These are phyloP conservation scores for Tachystola acroxantha DNA, from an alignment of 2,888 invertebrate genomes.

Conservation along the genomic window DNA sequence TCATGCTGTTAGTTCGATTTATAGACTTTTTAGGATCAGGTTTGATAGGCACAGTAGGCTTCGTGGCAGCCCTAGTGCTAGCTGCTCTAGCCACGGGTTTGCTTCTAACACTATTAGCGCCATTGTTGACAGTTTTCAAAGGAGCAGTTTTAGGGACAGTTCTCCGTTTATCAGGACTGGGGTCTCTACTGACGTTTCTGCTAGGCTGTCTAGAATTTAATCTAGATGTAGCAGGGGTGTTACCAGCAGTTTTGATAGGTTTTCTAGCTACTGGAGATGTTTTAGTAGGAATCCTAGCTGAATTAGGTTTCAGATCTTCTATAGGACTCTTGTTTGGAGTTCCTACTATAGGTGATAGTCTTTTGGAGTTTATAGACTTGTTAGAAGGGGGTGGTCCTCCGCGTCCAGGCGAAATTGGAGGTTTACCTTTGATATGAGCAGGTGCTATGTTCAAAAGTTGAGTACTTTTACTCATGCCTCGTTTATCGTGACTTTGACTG, in stretches of 20 bases:
- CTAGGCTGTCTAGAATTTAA: slow-evolving; percentile 63
- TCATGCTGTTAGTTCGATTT: slow-evolving; percentile 60
- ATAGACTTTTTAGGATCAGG: slow-evolving; percentile 56
- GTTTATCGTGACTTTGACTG: slow-evolving; percentile 58
- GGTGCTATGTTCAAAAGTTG: slow-evolving; percentile 58
- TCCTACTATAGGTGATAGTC: slow-evolving; percentile 70
- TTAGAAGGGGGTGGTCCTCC: slow-evolving; percentile 69
- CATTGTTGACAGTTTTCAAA: slow-evolving; percentile 21
- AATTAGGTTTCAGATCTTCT: slow-evolving; percentile 51
- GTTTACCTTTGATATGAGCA: slow-evolving; percentile 61
- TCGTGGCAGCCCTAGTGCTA: slow-evolving; percentile 47
- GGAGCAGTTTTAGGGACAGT: slow-evolving; percentile 29
- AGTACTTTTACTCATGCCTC: slow-evolving; percentile 58
- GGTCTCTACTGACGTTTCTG: slow-evolving; percentile 57
- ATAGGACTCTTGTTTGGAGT: slow-evolving; percentile 71
- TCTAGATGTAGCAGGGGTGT: slow-evolving; percentile 60
- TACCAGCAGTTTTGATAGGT: slow-evolving; percentile 50
- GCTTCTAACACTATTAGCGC: slow-evolving; percentile 8
- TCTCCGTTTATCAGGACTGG: slow-evolving; percentile 63
- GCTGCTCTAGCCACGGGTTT: slow-evolving; percentile 44
- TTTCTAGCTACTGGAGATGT: slow-evolving; percentile 44
- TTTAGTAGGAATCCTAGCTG: slow-evolving; percentile 48
- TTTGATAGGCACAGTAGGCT: slow-evolving; percentile 42
- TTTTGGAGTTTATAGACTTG: slow-evolving; percentile 60
- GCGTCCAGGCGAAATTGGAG: slow-evolving; percentile 68